Percentiles rank a stretch among this genome's conserved stretches.
These are phyloP conservation scores for Bombus waltoni DNA, from an alignment of 1,140 invertebrate species.

Conservation along the genomic window DNA sequence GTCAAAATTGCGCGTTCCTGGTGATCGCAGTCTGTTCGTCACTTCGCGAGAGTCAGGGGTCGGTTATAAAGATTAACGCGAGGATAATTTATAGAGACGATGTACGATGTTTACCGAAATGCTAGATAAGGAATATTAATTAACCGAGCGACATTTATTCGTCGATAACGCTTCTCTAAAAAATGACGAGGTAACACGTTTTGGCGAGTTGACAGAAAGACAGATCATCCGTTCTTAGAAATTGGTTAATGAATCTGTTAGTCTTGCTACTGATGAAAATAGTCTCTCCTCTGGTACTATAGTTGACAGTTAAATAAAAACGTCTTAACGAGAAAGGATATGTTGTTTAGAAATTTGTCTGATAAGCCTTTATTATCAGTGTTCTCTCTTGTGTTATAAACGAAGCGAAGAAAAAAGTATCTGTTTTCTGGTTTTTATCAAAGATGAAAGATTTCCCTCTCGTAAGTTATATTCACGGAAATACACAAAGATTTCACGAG, in stretches of 20 bases:
- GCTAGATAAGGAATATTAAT: neutral
- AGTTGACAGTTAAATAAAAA: no score
- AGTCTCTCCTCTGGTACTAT: neutral
- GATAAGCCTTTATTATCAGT: no score
- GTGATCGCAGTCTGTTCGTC: neutral
- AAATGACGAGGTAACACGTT: neutral
- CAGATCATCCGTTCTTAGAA: no score
- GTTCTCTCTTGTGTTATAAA: no score
- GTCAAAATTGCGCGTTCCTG: neutral
- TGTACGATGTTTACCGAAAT: neutral
- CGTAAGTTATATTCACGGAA: neutral
- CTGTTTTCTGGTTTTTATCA: neutral
- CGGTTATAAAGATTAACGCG: neutral
- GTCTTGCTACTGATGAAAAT: neutral
- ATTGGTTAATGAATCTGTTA: neutral
- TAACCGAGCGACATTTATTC: neutral
- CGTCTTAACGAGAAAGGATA: neutral
- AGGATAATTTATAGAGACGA: slow-evolving; percentile 7
- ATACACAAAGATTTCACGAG: neutral
- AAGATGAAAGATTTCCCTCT: neutral
- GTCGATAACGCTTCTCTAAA: neutral
- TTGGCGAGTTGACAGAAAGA: neutral
- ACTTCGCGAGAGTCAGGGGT: neutral
- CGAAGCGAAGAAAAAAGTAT: neutral
- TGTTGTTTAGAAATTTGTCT: neutral